Evolutionary conservation across 2,888 invertebrate species (phyloP).

Genomic region (Willowsia nigromaculata): DNA sequence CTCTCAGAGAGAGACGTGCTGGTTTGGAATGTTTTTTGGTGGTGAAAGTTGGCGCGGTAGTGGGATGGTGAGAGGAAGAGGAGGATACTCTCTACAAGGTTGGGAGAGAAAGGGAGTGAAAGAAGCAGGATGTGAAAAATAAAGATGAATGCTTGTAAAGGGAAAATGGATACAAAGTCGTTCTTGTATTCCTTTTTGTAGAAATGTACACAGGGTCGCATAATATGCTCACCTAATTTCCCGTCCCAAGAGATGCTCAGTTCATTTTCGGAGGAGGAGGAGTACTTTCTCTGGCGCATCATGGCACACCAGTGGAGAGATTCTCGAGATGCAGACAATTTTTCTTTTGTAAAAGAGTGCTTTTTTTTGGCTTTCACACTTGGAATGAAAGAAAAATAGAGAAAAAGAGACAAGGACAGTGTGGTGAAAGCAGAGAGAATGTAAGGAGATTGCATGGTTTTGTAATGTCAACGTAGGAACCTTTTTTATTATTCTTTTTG

Average conservation of each 20-base stretch:
- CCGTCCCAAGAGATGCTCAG: constrained; percentile 6
- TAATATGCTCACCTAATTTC: constrained; percentile 40
- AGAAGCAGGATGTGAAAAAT: background rate
- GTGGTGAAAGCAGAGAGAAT: background rate
- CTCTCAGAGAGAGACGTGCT: background rate
- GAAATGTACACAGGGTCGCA: constrained; percentile 27
- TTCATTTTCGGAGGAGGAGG: background rate
- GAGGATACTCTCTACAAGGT: background rate
- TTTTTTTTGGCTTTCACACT: background rate
- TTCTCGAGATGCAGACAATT: too few relatives aligned
- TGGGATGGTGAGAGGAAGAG: background rate
- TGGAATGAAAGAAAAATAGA: too few relatives aligned
- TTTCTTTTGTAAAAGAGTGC: too few relatives aligned
- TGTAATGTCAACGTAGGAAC: constrained; percentile 10
- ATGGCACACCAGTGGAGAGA: background rate
- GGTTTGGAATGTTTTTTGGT: background rate
- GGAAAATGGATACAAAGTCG: constrained; percentile 30
- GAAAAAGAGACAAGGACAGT: background rate
- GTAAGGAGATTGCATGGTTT: background rate
- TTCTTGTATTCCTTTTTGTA: constrained; percentile 10
- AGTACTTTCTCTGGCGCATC: background rate
- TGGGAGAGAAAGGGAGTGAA: background rate
- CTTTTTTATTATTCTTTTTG: constrained; percentile 12
- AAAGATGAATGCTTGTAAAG: background rate
- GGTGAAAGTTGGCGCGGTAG: background rate